Conservation (phyloP, 1,140 invertebrate species). For the honey bee (Apis mellifera) region DNA sequence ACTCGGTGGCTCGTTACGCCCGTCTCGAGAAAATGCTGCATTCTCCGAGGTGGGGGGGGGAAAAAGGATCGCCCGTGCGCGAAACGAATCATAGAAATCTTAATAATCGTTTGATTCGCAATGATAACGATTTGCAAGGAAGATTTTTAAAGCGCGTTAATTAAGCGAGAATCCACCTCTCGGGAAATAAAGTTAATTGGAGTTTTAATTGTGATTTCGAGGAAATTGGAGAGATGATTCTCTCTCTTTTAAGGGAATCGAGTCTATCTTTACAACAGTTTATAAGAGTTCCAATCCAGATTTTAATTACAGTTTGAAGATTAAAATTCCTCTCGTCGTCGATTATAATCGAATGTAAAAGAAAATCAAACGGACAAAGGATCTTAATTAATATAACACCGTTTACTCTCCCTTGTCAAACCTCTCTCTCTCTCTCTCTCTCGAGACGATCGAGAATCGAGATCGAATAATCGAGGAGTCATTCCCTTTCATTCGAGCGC, state of each 20-base stretch:
- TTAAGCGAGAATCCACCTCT: background rate
- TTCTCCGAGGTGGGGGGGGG: too few relatives aligned
- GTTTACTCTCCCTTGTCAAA: slow-evolving; percentile 1
- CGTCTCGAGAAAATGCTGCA: slow-evolving; percentile 39
- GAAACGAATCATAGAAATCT: background rate
- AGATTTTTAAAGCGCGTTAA: background rate
- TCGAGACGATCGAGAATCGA: background rate
- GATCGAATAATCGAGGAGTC: slow-evolving; percentile 61
- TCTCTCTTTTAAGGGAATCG: too few relatives aligned
- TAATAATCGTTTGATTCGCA: background rate
- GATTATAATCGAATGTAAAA: background rate
- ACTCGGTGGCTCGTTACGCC: slow-evolving; percentile 13
- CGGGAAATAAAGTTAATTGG: too few relatives aligned
- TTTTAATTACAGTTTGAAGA: too few relatives aligned
- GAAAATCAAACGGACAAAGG: slow-evolving; percentile 45
- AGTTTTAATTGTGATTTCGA: too few relatives aligned
- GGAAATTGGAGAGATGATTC: too few relatives aligned
- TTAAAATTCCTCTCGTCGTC: too few relatives aligned
- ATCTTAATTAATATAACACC: slow-evolving; percentile 61
- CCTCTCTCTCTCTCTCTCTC: too few relatives aligned
- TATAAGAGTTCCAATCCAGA: too few relatives aligned
- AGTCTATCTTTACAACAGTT: too few relatives aligned
- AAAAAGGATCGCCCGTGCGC: slow-evolving; percentile 5
- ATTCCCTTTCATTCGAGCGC: slow-evolving; percentile 19
- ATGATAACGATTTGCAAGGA: background rate